Base-by-base conservation (phyloP, 2,888 invertebrate species). In the Drosophila anceps region DNA sequence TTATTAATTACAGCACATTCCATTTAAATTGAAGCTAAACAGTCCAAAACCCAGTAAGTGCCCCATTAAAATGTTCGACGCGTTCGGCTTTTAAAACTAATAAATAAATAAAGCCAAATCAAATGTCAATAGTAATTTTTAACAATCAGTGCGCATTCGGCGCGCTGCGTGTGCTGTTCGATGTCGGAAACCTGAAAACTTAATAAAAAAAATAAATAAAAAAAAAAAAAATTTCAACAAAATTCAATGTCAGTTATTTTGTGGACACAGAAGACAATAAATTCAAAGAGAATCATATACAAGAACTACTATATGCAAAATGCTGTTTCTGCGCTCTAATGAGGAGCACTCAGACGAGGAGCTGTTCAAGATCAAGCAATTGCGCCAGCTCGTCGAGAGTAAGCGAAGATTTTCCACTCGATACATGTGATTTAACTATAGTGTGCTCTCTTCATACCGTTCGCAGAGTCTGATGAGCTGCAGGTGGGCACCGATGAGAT, bases 401-500 rank as follows among this genome's bases (percentile, higher is more conserved):
- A 81, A 81, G 76, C 55, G 13, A 44, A 0, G 12, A 20, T 8
- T 24, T n/a, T n/a, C 0, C 0, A 1, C 12, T 6, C n/a, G 13
- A 48, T 46, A 15, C 12, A 18, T 43, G 29, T 9, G 33, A 10
- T 13, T 31, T 5, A 24, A 44, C 44, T 4, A 46, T 48, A 24
- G 10, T 33, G 2, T 10, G 10, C 33, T 12, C 33, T 33, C 33
- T 13, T 18, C n/a, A 55, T 43, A 0, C 10, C 6, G 4, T 65
- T 55, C 53, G 24, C 63, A 91, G 91, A 82, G 54, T 89, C 85
- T n/a, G 61, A 63, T 31, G 86, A 87, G 35, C 69, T 92, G 6
- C 64, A 73, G 12, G 80, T 92, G 18, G 92, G 92, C 12, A 88
- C 84, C 0, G 92, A 92, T 60, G 90, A 92, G 37, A 72, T 81